Conservation (phyloP, 92 coral and sea anemone species). For the Montipora capitata region DNA sequence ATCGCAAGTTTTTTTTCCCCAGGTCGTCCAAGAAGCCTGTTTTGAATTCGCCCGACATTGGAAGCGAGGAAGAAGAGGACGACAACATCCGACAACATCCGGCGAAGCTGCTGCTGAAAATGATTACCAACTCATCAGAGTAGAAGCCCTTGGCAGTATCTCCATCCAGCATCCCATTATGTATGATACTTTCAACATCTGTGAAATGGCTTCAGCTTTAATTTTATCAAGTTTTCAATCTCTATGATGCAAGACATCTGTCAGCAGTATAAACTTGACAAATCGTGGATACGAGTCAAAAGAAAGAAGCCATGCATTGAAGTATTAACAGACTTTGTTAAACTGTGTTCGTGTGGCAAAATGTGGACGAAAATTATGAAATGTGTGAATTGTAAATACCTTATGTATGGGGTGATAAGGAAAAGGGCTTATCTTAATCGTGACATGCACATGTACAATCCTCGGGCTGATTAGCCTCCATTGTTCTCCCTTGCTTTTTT, state of each 20-base stretch:
- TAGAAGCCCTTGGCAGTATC: conserved; percentile 16
- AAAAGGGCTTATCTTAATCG: too few species aligned
- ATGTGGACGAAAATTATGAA: neutral
- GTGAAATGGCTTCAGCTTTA: conserved; percentile 45
- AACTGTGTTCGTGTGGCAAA: conserved; percentile 46
- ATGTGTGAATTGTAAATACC: neutral
- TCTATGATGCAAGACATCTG: conserved; percentile 74
- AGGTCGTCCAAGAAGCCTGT: neutral
- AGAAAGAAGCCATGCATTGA: conserved; percentile 74
- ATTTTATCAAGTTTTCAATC: conserved; percentile 68
- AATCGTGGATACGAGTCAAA: conserved; percentile 32
- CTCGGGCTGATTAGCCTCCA: too few species aligned
- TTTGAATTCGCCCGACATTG: neutral
- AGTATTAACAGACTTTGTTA: conserved; percentile 48
- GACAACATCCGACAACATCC: neutral
- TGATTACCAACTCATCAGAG: neutral
- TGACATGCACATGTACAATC: too few species aligned
- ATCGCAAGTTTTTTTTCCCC: neutral
- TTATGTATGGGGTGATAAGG: too few species aligned
- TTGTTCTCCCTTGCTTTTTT: too few species aligned
- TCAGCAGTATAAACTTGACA: conserved; percentile 65
- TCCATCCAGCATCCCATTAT: conserved; percentile 71
- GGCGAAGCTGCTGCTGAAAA: neutral
- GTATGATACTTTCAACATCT: conserved; percentile 59
- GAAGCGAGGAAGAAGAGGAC: conserved; percentile 1